Conservation (phyloP, 2,113 vertebrate species). For the Rhynchopsitta pachyrhyncha region DNA sequence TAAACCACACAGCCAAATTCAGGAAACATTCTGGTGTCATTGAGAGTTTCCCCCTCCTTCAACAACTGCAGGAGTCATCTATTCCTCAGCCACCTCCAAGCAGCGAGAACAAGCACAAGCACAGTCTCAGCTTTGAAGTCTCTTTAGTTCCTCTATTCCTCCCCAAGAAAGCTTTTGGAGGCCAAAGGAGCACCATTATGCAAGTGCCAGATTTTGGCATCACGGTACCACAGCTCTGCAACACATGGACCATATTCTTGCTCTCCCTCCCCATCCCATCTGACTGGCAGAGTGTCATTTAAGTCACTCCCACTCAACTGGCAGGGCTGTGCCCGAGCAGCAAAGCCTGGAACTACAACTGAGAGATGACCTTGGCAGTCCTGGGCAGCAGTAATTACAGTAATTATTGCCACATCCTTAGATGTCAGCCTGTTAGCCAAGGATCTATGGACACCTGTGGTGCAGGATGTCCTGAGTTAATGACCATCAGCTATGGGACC, state of each 20-base stretch:
- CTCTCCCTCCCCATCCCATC: not conserved
- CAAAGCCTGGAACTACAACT: conserved; percentile 55
- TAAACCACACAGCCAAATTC: not conserved
- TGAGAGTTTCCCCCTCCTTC: rapidly evolving
- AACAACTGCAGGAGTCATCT: rapidly evolving
- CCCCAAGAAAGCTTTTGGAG: not conserved
- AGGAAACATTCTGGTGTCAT: not conserved
- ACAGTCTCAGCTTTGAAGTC: not conserved
- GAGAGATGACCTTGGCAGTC: conserved; percentile 44
- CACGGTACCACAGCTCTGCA: not conserved
- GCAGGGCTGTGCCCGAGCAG: conserved; percentile 49
- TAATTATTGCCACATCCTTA: conserved; percentile 60
- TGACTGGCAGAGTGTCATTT: not conserved
- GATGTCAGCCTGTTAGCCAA: not conserved
- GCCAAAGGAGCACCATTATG: not conserved
- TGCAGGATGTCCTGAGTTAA: conserved; percentile 1
- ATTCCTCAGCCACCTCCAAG: not conserved
- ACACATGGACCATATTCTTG: rapidly evolving
- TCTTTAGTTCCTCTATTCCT: not conserved
- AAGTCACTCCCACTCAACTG: conserved; percentile 38
- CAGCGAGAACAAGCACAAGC: not conserved
- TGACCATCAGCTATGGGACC: not conserved
- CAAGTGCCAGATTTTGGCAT: not conserved
- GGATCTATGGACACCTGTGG: not conserved
- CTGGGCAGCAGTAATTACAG: conserved; percentile 59